Percentiles rank a stretch among this genome's conserved stretches.
phyloP scores from a whole-genome alignment of 2,797 vertebrate species.

The Emydoidea blandingii region DNA sequence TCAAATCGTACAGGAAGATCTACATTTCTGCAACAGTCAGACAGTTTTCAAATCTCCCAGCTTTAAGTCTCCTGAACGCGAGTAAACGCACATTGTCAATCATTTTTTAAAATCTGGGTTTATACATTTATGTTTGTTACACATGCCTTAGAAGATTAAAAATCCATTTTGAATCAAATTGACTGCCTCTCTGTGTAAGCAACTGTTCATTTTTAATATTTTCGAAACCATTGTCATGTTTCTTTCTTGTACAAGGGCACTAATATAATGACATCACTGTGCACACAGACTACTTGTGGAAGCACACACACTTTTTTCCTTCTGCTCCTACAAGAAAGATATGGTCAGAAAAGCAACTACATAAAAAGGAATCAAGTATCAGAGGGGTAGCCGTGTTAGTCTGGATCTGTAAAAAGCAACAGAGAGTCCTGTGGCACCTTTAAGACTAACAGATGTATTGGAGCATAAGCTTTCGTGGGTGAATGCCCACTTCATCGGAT shows the following conservation, averaged over 20 bases:
- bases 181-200: background rate
- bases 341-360: background rate
- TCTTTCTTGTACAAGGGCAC: background rate
- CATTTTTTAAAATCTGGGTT: background rate
- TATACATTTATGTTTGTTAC: constrained; percentile 8
- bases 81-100: background rate
- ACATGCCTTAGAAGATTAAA: background rate
- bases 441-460: too few species aligned
- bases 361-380: background rate
- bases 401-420: too few species aligned
- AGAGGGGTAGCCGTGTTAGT: too few species aligned
- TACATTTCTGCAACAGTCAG: background rate
- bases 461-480: too few species aligned
- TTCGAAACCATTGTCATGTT: background rate
- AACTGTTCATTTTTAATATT: background rate
- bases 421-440: too few species aligned
- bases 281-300: background rate
- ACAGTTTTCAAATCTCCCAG: background rate
- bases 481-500: too few species aligned
- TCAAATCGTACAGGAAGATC: background rate
- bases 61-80: background rate
- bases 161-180: background rate
- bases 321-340: background rate
- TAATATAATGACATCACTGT: background rate
- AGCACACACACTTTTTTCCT: background rate